Evolutionary conservation across 2,797 vertebrate species (phyloP).

Genomic region (Anas bernieri): DNA sequence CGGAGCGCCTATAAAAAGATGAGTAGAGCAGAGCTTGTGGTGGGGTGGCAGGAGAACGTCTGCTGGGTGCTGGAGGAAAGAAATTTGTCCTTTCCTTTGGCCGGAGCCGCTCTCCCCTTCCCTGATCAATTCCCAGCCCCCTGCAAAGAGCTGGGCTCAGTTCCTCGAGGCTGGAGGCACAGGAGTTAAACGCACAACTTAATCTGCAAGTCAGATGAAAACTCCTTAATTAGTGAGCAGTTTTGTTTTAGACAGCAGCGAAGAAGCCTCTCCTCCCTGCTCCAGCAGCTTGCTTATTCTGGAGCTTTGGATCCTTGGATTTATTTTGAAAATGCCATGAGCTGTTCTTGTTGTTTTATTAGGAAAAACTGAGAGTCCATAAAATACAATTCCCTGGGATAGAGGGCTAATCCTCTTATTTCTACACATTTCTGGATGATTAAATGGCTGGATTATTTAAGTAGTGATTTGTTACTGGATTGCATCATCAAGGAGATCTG

Average conservation of each 20-base stretch:
- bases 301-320: neutral
- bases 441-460: constrained; percentile 51
- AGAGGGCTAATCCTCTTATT: constrained; percentile 41
- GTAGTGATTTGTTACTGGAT: constrained; percentile 34
- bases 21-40: neutral
- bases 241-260: no score
- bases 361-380: neutral
- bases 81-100: neutral
- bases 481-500: constrained; percentile 34
- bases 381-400: constrained; percentile 12
- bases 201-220: neutral
- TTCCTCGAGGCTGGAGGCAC: accelerated
- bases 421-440: constrained; percentile 56
- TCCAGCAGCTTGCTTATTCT: neutral
- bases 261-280: neutral
- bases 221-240: accelerated
- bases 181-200: accelerated
- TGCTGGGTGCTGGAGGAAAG: neutral
- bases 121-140: neutral
- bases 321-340: neutral
- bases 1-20: neutral
- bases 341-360: constrained; percentile 1
- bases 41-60: neutral
- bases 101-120: accelerated
- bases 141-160: accelerated